Evolutionary conservation across 2,888 invertebrate genomes (phyloP).

Genomic region (Aphodius sticticus): DNA sequence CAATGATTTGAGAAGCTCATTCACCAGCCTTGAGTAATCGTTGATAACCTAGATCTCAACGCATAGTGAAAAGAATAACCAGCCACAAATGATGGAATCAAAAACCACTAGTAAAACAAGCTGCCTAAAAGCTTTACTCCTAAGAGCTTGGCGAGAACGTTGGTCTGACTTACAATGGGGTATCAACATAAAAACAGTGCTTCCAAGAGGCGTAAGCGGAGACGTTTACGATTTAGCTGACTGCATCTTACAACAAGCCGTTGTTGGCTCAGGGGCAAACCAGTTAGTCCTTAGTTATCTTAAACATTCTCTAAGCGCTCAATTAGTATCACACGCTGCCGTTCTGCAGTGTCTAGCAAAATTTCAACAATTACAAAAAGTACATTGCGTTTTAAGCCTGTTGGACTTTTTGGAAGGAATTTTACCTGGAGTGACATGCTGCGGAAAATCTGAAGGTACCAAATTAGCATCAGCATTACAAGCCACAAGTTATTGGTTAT

Average conservation of each 20-base stretch:
- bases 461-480: conserved; percentile 84
- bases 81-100: conserved; percentile 68
- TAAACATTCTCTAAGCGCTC: conserved; percentile 89
- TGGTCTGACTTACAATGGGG: conserved; percentile 98
- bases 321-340: conserved; percentile 90
- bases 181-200: conserved; percentile 91
- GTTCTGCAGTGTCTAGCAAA: conserved; percentile 88
- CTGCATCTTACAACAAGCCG: conserved; percentile 91
- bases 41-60: not conserved
- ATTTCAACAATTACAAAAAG: conserved; percentile 82
- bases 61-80: not conserved
- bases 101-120: conserved; percentile 86
- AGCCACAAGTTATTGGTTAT: conserved; percentile 81
- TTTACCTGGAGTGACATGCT: conserved; percentile 68
- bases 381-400: conserved; percentile 86
- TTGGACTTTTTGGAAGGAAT: conserved; percentile 84
- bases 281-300: conserved; percentile 90
- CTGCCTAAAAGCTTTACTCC: conserved; percentile 78
- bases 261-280: conserved; percentile 93
- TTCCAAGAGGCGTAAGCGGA: conserved; percentile 90
- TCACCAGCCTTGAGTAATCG: not conserved
- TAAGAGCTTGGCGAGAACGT: conserved; percentile 92
- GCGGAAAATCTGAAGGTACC: conserved; percentile 88
- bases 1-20: not conserved
- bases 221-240: conserved; percentile 93